These are phyloP conservation scores for Panthera uncia DNA, from an alignment of 2,113 vertebrate genomes.

Conservation along the genomic window DNA sequence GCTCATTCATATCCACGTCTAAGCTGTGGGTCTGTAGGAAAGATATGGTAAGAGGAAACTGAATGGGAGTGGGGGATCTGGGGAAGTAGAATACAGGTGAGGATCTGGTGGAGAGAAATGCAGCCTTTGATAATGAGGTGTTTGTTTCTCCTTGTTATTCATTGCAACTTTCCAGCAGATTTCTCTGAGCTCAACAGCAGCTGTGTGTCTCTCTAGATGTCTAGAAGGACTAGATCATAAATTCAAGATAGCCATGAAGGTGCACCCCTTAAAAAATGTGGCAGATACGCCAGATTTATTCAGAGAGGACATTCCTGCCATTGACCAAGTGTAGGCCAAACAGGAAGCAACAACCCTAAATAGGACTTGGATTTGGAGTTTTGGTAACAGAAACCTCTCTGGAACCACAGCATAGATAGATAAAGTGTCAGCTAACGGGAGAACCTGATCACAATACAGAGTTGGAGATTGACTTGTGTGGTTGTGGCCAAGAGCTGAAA, in stretches of 20 bases:
- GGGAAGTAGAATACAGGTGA: background rate
- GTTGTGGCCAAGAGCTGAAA: slow-evolving; percentile 59
- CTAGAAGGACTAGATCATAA: background rate
- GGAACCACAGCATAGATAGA: slow-evolving; percentile 1
- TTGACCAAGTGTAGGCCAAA: background rate
- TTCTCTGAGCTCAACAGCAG: background rate
- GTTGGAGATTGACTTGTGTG: slow-evolving; percentile 56
- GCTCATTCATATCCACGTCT: background rate
- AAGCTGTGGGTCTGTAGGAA: background rate
- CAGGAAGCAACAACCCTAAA: background rate
- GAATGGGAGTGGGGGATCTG: background rate
- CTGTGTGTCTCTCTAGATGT: background rate
- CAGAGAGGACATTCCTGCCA: background rate
- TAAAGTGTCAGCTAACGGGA: slow-evolving; percentile 19
- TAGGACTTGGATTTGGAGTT: background rate
- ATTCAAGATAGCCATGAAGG: background rate
- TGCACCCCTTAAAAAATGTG: background rate
- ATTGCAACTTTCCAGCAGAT: too few species aligned
- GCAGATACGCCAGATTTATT: background rate
- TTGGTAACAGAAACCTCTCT: background rate
- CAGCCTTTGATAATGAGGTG: background rate
- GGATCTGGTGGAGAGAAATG: background rate
- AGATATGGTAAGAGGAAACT: background rate
- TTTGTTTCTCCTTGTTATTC: background rate
- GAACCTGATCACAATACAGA: background rate